A percentile compares a stretch with the other conserved stretches of the same genome.
phyloP scores from a whole-genome alignment of 2,888 invertebrate species.

The Perdita meconis region DNA sequence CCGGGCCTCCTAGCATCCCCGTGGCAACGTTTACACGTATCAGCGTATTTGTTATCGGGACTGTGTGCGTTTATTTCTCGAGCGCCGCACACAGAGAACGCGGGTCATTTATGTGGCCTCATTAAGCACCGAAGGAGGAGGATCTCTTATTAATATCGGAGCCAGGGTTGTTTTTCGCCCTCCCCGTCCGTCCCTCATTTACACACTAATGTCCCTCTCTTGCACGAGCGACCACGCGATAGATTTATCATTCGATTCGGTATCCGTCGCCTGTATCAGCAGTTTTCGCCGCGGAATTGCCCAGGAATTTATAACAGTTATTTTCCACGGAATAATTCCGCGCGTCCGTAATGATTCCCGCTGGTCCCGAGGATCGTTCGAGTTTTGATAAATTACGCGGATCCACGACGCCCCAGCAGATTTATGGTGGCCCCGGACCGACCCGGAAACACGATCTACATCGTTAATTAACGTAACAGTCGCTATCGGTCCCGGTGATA shows the following conservation, averaged over 20 bases:
- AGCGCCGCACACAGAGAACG: slow-evolving; percentile 10
- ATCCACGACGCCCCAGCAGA: slow-evolving; percentile 34
- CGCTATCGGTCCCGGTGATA: slow-evolving; percentile 46
- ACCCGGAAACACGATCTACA: slow-evolving; percentile 56
- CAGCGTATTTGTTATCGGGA: slow-evolving; percentile 20
- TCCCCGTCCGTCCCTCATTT: slow-evolving; percentile 68
- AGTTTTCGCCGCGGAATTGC: slow-evolving; percentile 45
- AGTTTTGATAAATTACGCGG: slow-evolving; percentile 51
- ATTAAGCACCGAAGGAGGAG: slow-evolving; percentile 64
- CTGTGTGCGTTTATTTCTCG: slow-evolving; percentile 32
- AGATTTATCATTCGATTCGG: slow-evolving; percentile 76
- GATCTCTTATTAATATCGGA: slow-evolving; percentile 77
- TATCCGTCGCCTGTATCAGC: slow-evolving; percentile 56
- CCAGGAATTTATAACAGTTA: slow-evolving; percentile 57
- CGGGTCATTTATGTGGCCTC: slow-evolving; percentile 54
- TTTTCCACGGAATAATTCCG: slow-evolving; percentile 53
- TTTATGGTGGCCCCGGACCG: slow-evolving; percentile 45
- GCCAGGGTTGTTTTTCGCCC: slow-evolving; percentile 66
- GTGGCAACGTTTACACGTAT: background rate
- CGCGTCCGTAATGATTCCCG: slow-evolving; percentile 29
- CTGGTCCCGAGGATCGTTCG: slow-evolving; percentile 24
- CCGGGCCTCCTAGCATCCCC: background rate
- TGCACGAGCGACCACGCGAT: slow-evolving; percentile 60
- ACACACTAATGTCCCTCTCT: slow-evolving; percentile 73
- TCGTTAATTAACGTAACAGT: slow-evolving; percentile 58